A percentile compares a stretch with the other conserved stretches of the same genome.
Conservation (phyloP, 2,797 vertebrate genomes). For the Anas capensis region DNA sequence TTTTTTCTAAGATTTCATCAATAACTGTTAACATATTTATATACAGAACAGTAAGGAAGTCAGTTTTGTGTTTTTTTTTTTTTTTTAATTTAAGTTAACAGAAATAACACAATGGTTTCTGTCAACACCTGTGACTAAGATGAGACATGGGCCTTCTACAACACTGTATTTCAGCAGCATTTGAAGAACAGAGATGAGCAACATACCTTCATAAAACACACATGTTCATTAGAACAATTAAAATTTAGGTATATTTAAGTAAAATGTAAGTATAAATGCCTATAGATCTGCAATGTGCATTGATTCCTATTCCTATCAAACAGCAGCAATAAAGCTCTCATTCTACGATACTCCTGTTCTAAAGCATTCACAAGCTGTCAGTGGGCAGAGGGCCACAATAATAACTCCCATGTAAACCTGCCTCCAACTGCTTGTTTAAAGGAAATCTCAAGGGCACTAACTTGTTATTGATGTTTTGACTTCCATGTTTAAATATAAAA, state of each 20-base stretch:
- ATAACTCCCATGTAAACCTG: neutral
- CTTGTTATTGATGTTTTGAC: slow-evolving; percentile 45
- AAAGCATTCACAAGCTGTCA: neutral
- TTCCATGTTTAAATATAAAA: slow-evolving; percentile 14
- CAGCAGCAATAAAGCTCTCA: neutral
- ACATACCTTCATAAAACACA: neutral
- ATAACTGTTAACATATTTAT: neutral
- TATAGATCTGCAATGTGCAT: neutral
- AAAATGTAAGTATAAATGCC: neutral
- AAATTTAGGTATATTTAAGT: neutral
- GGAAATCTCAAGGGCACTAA: slow-evolving; percentile 25
- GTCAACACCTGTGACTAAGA: neutral
- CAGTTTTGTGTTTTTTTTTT: neutral
- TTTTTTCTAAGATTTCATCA: neutral
- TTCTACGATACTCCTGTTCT: neutral
- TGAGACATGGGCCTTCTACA: neutral
- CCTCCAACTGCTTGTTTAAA: slow-evolving; percentile 30
- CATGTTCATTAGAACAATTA: neutral
- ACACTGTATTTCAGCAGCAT: neutral
- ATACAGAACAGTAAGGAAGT: neutral
- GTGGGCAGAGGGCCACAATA: neutral
- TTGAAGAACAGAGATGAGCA: neutral
- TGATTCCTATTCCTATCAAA: neutral
- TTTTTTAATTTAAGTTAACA: neutral
- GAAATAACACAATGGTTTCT: neutral